Conservation (phyloP, 2,113 vertebrate genomes). For the Pelvicachromis taeniatus region DNA sequence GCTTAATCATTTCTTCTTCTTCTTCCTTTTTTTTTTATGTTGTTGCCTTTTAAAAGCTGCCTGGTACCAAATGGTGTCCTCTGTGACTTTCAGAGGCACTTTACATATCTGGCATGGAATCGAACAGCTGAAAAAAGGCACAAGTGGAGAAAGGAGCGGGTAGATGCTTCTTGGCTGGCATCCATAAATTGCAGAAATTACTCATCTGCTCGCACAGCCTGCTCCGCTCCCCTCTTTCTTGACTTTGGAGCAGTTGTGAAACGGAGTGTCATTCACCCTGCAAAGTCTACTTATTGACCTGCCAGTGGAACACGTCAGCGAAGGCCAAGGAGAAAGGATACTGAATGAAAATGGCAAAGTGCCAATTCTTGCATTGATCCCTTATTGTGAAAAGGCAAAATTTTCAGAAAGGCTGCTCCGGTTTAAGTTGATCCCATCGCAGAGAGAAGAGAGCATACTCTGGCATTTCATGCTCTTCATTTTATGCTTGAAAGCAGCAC, state of each 20-base stretch:
- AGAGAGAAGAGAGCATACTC: neutral
- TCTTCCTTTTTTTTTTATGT: neutral
- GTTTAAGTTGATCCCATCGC: constrained; percentile 5
- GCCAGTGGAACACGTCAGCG: neutral
- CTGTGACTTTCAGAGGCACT: constrained; percentile 43
- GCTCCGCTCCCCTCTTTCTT: neutral
- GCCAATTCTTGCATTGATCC: constrained; percentile 10
- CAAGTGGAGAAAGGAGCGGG: neutral
- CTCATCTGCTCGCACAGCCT: constrained; percentile 11
- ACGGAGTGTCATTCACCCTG: neutral
- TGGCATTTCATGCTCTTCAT: constrained; percentile 32
- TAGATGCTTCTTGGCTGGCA: constrained; percentile 27
- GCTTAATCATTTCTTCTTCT: neutral
- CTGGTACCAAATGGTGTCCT: neutral
- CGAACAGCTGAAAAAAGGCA: constrained; percentile 51
- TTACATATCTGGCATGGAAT: constrained; percentile 55
- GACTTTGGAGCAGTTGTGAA: constrained; percentile 10
- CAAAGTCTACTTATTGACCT: neutral
- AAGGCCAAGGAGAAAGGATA: neutral
- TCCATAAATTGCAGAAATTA: constrained; percentile 14
- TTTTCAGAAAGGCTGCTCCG: constrained; percentile 34
- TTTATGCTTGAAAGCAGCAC: constrained; percentile 33
- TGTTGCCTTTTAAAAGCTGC: neutral
- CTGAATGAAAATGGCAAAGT: neutral
- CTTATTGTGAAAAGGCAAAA: constrained; percentile 11